phyloP scores from a whole-genome alignment of 2,888 invertebrate genomes.

The Drosophila rubida region DNA sequence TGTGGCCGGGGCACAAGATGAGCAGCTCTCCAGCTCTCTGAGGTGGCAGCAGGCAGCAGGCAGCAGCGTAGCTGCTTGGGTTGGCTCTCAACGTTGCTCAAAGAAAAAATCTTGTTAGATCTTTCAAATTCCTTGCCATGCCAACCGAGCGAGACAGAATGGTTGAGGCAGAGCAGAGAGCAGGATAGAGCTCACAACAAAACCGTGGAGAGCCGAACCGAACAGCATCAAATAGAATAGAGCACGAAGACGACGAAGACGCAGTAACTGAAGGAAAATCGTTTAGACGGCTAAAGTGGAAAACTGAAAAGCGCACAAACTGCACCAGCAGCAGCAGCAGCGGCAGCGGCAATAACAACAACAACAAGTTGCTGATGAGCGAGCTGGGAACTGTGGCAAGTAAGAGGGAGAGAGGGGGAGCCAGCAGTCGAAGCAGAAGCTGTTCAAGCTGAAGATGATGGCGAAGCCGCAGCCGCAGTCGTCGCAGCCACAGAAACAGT shows the following conservation, averaged over 20 bases:
- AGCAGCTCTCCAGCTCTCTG: too few relatives aligned
- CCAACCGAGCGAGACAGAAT: slow-evolving; percentile 30
- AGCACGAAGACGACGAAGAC: slow-evolving; percentile 23
- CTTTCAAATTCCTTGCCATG: slow-evolving; percentile 63
- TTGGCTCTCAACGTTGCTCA: slow-evolving; percentile 36
- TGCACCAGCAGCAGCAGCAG: slow-evolving; percentile 27
- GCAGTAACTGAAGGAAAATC: slow-evolving; percentile 46
- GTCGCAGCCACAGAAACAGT: slow-evolving; percentile 24
- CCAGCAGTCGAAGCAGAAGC: slow-evolving; percentile 13
- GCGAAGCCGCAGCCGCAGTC: slow-evolving; percentile 18
- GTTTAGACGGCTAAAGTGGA: slow-evolving; percentile 57
- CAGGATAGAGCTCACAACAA: slow-evolving; percentile 12
- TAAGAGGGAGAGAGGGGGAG: slow-evolving; percentile 9
- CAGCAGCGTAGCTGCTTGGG: slow-evolving; percentile 27
- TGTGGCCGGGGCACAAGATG: slow-evolving; percentile 6
- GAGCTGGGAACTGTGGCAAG: slow-evolving; percentile 37
- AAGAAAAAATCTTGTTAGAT: slow-evolving; percentile 71
- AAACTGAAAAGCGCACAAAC: slow-evolving; percentile 57
- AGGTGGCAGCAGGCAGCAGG: background rate
- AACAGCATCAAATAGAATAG: background rate
- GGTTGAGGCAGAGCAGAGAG: slow-evolving; percentile 5
- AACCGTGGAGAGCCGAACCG: background rate
- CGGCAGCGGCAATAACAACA: slow-evolving; percentile 17
- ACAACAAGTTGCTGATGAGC: slow-evolving; percentile 49
- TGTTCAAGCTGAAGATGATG: slow-evolving; percentile 24